Conservation (phyloP, 2,113 vertebrate genomes). For the Antechinus stuartii region DNA sequence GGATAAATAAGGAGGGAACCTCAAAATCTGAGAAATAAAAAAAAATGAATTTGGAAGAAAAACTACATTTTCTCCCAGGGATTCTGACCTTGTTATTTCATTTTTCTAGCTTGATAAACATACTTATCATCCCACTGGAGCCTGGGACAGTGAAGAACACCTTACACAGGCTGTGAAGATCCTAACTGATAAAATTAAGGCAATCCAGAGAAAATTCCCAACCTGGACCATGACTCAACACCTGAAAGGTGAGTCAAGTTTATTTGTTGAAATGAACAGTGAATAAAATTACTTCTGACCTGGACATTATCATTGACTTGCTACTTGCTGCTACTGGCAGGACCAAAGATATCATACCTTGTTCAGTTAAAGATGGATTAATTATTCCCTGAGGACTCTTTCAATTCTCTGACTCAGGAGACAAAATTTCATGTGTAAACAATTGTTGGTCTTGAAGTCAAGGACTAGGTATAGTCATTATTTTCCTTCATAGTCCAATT, state of each 20-base stretch:
- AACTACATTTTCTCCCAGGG: not conserved
- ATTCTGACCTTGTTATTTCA: slow-evolving; percentile 27
- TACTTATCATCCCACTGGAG: slow-evolving; percentile 63
- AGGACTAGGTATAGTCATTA: not conserved
- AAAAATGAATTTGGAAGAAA: not conserved
- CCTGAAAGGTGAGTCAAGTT: slow-evolving; percentile 84
- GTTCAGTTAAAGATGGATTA: not conserved
- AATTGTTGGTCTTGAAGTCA: not conserved
- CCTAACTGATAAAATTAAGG: slow-evolving; percentile 74
- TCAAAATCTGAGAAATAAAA: not conserved
- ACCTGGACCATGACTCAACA: slow-evolving; percentile 80
- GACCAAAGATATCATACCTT: not conserved
- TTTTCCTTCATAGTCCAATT: not conserved
- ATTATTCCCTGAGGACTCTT: not conserved
- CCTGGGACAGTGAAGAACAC: slow-evolving; percentile 86
- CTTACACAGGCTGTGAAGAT: slow-evolving; percentile 83
- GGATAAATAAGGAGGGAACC: not conserved
- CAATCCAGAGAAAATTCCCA: slow-evolving; percentile 82
- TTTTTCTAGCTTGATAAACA: slow-evolving; percentile 85
- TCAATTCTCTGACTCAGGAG: not conserved
- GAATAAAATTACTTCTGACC: not conserved
- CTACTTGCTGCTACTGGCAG: not conserved
- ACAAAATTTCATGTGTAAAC: not conserved
- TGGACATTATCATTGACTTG: not conserved
- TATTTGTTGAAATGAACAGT: not conserved